A percentile compares a stretch with the other conserved stretches of the same genome.
Evolutionary conservation across 2,113 vertebrate species (phyloP).

Genomic region (Ammospiza nelsoni): DNA sequence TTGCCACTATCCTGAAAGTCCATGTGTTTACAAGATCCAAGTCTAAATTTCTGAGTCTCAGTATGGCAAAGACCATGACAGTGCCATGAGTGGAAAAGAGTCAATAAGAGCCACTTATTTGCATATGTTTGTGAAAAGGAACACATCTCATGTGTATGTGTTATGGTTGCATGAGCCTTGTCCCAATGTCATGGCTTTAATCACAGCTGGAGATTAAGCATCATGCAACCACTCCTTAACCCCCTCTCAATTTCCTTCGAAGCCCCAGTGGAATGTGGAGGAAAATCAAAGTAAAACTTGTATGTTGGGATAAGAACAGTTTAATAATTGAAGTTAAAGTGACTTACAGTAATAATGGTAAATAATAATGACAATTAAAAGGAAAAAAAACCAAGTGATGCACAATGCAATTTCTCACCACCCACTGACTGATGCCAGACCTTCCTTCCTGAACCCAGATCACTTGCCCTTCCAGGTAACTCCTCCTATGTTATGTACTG

Average conservation of each 20-base stretch:
- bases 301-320: not conserved
- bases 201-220: not conserved
- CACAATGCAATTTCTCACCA: not conserved
- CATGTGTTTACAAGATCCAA: not conserved
- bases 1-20: not conserved
- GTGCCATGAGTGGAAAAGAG: not conserved
- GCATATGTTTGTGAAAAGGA: not conserved
- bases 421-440: not conserved
- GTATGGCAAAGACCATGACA: not conserved
- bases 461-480: accelerated
- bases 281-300: not conserved
- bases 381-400: not conserved
- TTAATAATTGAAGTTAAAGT: not conserved
- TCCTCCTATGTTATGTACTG: not conserved
- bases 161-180: not conserved
- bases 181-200: accelerated
- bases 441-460: not conserved
- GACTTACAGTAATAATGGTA: not conserved
- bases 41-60: not conserved
- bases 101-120: not conserved
- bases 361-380: not conserved
- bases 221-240: not conserved
- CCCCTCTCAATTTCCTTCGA: not conserved
- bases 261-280: not conserved
- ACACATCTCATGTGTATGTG: not conserved